These are phyloP conservation scores for Monomorium pharaonis DNA, from an alignment of 1,140 invertebrate species.

Conservation along the genomic window DNA sequence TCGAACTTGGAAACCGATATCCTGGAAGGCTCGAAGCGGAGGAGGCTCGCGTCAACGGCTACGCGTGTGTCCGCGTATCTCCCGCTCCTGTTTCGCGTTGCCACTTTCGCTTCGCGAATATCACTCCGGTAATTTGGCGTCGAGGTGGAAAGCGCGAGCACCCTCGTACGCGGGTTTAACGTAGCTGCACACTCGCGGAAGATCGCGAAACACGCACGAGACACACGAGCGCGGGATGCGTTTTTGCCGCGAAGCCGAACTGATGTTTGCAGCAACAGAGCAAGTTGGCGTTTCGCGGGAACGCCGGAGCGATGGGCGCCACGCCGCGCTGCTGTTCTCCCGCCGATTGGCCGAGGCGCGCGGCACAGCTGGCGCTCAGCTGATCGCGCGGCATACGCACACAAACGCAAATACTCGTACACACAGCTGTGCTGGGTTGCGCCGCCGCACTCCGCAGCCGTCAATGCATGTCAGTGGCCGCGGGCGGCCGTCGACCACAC, in stretches of 20 bases:
- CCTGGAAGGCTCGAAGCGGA: too few relatives aligned
- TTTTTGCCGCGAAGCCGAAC: neutral
- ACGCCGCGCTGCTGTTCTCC: slow-evolving; percentile 24
- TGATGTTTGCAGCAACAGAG: slow-evolving; percentile 20
- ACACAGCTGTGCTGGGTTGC: too few relatives aligned
- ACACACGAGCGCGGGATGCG: neutral
- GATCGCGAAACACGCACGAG: neutral
- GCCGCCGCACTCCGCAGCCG: too few relatives aligned
- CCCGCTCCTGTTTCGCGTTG: slow-evolving; percentile 44
- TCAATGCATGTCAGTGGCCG: too few relatives aligned
- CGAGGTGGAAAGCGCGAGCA: neutral
- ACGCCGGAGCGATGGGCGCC: slow-evolving; percentile 70
- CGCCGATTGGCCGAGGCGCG: slow-evolving; percentile 72
- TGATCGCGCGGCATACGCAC: slow-evolving; percentile 76
- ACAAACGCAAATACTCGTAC: neutral
- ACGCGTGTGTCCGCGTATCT: slow-evolving; percentile 38
- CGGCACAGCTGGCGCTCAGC: slow-evolving; percentile 84
- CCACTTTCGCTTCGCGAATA: neutral
- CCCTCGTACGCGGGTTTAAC: neutral
- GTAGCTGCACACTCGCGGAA: neutral
- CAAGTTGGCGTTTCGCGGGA: slow-evolving; percentile 73
- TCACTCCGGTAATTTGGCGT: neutral
- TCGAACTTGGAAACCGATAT: neutral
- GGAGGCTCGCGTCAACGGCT: slow-evolving; percentile 15
- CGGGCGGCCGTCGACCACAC: slow-evolving; percentile 68